A percentile compares a stretch with the other conserved stretches of the same genome.
Conservation (phyloP, 2,797 vertebrate genomes). For the Fringilla coelebs region DNA sequence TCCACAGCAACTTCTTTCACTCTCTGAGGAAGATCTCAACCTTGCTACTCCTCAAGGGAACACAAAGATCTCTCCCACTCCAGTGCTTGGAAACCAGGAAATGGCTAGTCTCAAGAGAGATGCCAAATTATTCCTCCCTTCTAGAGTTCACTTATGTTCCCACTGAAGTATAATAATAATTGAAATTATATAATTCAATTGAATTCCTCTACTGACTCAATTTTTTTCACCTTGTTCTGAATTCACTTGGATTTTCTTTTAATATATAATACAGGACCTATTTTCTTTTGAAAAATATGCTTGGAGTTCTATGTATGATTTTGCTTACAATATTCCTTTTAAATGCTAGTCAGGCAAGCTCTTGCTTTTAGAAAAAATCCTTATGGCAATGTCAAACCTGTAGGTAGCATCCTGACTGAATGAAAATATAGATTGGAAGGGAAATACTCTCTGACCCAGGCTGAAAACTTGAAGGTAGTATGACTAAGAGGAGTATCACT, state of each 20-base stretch:
- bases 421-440: background rate
- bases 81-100: background rate
- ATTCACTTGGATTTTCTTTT: background rate
- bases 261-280: background rate
- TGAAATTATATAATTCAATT: background rate
- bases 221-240: background rate
- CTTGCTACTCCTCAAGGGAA: background rate
- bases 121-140: background rate
- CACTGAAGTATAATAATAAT: background rate
- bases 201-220: background rate
- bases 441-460: background rate
- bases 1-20: background rate
- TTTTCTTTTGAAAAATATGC: background rate
- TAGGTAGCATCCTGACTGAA: background rate
- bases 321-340: background rate
- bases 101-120: background rate
- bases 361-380: background rate
- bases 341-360: background rate
- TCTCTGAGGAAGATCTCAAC: background rate
- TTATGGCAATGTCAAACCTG: background rate
- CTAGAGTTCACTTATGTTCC: background rate
- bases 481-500: background rate
- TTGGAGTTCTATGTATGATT: background rate
- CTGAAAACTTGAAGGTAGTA: background rate
- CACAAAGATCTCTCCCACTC: background rate